These are phyloP conservation scores for Crotalus horridus DNA, from an alignment of 2,113 vertebrate species.

Conservation along the genomic window DNA sequence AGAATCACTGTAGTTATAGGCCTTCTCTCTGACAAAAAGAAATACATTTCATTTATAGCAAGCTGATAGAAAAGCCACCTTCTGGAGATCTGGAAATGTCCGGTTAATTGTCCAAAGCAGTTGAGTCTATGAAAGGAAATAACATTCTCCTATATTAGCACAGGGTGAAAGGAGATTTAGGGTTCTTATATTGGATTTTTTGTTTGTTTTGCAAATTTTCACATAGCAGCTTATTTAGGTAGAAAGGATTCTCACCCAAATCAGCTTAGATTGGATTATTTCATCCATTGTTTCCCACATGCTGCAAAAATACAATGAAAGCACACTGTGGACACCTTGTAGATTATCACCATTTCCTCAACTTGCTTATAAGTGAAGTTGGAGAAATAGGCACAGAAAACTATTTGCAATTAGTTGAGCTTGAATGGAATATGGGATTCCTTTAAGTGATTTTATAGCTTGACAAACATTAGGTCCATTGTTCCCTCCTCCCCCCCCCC, in stretches of 20 bases:
- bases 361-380: conserved; percentile 8
- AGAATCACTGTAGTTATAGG: conserved; percentile 71
- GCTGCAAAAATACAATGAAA: conserved; percentile 60
- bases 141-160: conserved; percentile 53
- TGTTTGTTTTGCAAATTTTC: conserved; percentile 58
- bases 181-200: conserved; percentile 73
- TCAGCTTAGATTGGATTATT: conserved; percentile 48
- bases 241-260: conserved; percentile 57
- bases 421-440: conserved; percentile 66
- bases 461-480: conserved; percentile 54
- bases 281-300: conserved; percentile 35
- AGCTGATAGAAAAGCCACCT: conserved; percentile 58
- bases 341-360: conserved; percentile 34
- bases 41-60: conserved; percentile 72
- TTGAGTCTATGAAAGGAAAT: background rate
- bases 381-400: conserved; percentile 54
- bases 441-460: conserved; percentile 74
- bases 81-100: conserved; percentile 7
- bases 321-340: conserved; percentile 65
- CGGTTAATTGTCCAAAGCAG: background rate
- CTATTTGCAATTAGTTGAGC: conserved; percentile 59
- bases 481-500: conserved; percentile 60
- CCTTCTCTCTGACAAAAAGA: conserved; percentile 87
- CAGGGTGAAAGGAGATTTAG: conserved; percentile 68
- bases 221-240: conserved; percentile 45